Conservation (phyloP, 2,113 vertebrate genomes). For the Bombycilla garrulus region DNA sequence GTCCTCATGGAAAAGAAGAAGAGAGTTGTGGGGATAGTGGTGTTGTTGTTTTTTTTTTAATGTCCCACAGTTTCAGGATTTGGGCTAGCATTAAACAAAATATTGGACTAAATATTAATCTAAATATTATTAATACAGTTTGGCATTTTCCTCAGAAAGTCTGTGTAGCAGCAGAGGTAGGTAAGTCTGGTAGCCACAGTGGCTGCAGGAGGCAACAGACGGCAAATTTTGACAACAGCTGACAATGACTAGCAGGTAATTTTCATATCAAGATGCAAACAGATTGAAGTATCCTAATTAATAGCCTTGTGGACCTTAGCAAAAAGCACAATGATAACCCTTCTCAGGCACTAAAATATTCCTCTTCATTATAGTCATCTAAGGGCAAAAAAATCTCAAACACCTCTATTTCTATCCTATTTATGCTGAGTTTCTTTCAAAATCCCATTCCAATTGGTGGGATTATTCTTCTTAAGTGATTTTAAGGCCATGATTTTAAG, state of each 20-base stretch:
- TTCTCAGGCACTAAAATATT: neutral
- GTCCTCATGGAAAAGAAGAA: neutral
- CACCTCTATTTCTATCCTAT: neutral
- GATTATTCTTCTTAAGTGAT: neutral
- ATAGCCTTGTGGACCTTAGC: neutral
- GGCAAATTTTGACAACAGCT: neutral
- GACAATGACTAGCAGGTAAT: neutral
- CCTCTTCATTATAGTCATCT: neutral
- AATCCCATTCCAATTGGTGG: neutral
- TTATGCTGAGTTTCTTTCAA: neutral
- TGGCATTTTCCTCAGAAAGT: neutral
- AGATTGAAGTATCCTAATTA: neutral
- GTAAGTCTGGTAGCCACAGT: neutral
- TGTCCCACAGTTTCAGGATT: neutral
- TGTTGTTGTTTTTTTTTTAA: fast-evolving
- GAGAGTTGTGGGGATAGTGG: neutral
- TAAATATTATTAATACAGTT: neutral
- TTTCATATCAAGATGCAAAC: neutral
- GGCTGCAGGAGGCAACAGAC: neutral
- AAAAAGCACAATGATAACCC: neutral
- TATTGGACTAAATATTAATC: neutral
- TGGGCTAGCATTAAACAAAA: neutral
- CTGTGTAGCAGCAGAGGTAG: neutral
- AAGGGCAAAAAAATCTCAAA: neutral
- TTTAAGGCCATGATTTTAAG: neutral